Evolutionary conservation across 2,797 vertebrate genomes (phyloP).

Genomic region (Helicolenus hilgendorfi): DNA sequence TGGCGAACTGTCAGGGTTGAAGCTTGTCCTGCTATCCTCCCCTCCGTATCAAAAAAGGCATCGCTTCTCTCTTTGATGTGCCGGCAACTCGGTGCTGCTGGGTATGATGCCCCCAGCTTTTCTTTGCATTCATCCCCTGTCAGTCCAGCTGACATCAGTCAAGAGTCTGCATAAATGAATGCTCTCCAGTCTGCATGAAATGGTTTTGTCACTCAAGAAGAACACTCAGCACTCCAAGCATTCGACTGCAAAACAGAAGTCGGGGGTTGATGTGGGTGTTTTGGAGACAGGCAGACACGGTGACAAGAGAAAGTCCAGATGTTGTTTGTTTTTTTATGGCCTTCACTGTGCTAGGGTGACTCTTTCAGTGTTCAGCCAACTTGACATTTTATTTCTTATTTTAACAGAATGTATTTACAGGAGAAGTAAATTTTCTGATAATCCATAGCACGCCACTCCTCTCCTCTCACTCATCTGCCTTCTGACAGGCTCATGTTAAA

Average conservation of each 20-base stretch:
- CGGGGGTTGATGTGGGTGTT: conserved; percentile 31
- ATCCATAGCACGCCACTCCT: neutral
- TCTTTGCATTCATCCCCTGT: conserved; percentile 66
- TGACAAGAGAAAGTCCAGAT: conserved; percentile 17
- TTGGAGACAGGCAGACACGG: neutral
- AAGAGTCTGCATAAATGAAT: conserved; percentile 75
- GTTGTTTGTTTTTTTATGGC: neutral
- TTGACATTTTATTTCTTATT: neutral
- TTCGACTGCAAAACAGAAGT: conserved; percentile 17
- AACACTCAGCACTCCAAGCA: conserved; percentile 42
- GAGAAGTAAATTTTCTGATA: neutral
- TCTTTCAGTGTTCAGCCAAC: neutral
- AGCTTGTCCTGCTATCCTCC: conserved; percentile 70
- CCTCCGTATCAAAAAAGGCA: conserved; percentile 59
- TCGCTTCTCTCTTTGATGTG: conserved; percentile 71
- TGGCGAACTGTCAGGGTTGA: conserved; percentile 70
- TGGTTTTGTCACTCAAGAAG: conserved; percentile 65
- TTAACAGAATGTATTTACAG: neutral
- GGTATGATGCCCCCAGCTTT: conserved; percentile 65
- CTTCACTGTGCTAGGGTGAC: neutral
- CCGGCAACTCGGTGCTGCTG: conserved; percentile 65
- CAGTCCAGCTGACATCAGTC: conserved; percentile 80
- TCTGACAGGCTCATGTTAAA: neutral
- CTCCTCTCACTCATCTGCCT: neutral
- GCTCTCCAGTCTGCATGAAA: conserved; percentile 67